These are phyloP conservation scores for Rhagologus leucostigma DNA, from an alignment of 2,113 vertebrate species.

Conservation along the genomic window DNA sequence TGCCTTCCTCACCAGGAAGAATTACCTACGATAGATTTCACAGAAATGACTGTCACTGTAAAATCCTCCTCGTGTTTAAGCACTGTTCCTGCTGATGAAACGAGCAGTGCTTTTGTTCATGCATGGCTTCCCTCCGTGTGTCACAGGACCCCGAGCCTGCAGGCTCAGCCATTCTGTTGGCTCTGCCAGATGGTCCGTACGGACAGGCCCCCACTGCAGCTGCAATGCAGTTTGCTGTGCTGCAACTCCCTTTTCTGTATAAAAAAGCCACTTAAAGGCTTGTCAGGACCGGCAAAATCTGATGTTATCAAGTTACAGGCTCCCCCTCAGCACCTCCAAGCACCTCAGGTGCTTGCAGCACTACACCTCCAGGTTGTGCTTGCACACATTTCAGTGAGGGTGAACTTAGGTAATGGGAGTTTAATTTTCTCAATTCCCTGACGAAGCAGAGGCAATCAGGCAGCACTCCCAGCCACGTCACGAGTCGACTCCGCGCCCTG, in stretches of 20 bases:
- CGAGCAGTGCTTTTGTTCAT: background rate
- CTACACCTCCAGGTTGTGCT: background rate
- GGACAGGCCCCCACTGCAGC: background rate
- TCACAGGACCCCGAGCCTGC: background rate
- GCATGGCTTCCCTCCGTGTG: background rate
- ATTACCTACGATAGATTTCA: background rate
- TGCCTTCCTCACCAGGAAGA: background rate
- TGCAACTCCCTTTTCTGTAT: background rate
- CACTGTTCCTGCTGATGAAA: background rate
- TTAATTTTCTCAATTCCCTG: background rate
- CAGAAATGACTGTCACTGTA: background rate
- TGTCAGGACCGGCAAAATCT: background rate
- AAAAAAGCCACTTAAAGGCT: background rate
- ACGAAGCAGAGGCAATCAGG: background rate
- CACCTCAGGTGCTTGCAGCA: background rate
- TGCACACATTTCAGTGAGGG: background rate
- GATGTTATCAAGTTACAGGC: background rate
- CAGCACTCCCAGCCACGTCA: background rate
- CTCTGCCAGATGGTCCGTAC: background rate
- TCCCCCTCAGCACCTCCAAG: background rate
- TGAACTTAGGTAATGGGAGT: accelerated
- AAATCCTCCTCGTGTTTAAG: background rate
- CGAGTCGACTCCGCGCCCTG: background rate
- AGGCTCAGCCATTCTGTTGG: background rate
- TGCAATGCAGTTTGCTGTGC: background rate